Percentiles rank a stretch among this genome's conserved stretches.
These are phyloP conservation scores for Channa maculata DNA, from an alignment of 2,113 vertebrate species.

Conservation along the genomic window DNA sequence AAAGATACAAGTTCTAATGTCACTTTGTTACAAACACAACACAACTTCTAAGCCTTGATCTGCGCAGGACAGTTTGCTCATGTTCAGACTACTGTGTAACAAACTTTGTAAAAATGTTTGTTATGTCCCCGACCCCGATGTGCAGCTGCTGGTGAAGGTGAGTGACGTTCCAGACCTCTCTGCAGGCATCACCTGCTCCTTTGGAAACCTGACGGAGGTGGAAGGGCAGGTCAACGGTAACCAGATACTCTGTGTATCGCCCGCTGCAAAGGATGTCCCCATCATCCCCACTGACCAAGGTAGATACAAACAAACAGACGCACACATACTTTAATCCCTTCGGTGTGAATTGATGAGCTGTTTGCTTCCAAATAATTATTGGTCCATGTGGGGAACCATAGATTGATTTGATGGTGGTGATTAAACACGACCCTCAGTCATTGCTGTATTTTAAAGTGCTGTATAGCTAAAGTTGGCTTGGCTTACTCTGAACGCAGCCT, in stretches of 20 bases:
- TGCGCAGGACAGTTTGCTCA: background rate
- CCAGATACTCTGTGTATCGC: slow-evolving; percentile 91
- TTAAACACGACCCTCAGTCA: background rate
- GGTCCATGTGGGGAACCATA: background rate
- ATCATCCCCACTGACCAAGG: slow-evolving; percentile 94
- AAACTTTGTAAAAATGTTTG: slow-evolving; percentile 11
- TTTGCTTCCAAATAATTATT: background rate
- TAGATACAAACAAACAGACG: slow-evolving; percentile 58
- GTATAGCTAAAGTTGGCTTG: too few species aligned
- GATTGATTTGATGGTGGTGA: background rate
- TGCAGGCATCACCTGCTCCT: slow-evolving; percentile 91
- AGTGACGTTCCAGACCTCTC: slow-evolving; percentile 93
- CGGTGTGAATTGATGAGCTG: background rate
- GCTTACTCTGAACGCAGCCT: background rate
- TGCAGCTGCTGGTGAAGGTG: slow-evolving; percentile 92
- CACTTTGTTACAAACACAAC: too few species aligned
- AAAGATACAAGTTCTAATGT: too few species aligned
- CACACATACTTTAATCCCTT: background rate
- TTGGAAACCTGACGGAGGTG: slow-evolving; percentile 95
- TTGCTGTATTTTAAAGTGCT: too few species aligned
- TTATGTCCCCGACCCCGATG: background rate
- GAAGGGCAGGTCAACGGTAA: slow-evolving; percentile 92
- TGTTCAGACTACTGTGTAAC: background rate
- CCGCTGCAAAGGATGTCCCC: slow-evolving; percentile 92
- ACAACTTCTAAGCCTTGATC: too few species aligned